A percentile compares a stretch with the other conserved stretches of the same genome.
These are phyloP conservation scores for Porites cylindrica DNA, from an alignment of 92 coral and sea anemone species.

Conservation along the genomic window DNA sequence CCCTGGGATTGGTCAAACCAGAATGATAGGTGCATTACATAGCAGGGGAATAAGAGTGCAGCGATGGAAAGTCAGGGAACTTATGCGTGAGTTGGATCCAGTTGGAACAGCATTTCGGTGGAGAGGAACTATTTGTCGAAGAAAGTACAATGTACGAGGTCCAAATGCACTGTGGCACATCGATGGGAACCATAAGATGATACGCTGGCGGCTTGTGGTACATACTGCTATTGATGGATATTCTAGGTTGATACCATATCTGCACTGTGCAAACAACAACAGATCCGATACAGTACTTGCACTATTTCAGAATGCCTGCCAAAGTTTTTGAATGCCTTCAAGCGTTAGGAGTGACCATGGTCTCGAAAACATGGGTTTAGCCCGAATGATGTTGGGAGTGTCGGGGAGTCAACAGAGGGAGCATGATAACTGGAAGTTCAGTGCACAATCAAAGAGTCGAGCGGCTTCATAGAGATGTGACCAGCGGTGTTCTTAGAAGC, in stretches of 20 bases:
- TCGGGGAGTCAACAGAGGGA: conserved; percentile 64
- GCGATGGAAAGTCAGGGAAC: conserved; percentile 45
- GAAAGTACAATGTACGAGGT: conserved; percentile 56
- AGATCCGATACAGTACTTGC: conserved; percentile 60
- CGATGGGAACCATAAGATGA: too few relatives aligned
- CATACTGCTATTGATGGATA: conserved; percentile 68
- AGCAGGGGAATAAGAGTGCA: conserved; percentile 51
- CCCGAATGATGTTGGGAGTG: conserved; percentile 61
- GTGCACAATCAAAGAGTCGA: conserved; percentile 56
- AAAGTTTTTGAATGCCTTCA: conserved; percentile 68
- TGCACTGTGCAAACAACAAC: conserved; percentile 70
- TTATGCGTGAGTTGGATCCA: conserved; percentile 47
- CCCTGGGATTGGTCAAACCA: conserved; percentile 45
- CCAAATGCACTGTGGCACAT: conserved; percentile 69
- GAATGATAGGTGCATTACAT: conserved; percentile 45
- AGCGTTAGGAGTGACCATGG: conserved; percentile 70
- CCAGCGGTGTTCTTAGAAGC: conserved; percentile 47
- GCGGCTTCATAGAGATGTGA: conserved; percentile 55
- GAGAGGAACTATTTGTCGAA: conserved; percentile 63
- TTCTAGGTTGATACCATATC: conserved; percentile 64
- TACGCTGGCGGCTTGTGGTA: too few relatives aligned
- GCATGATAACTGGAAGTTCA: conserved; percentile 61
- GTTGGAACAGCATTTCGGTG: conserved; percentile 70
- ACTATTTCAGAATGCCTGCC: conserved; percentile 55
- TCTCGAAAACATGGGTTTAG: conserved; percentile 60